A percentile compares a stretch with the other conserved stretches of the same genome.
Evolutionary conservation across 1,140 invertebrate genomes (phyloP).

Genomic region (Thaumetopoea pityocampa): DNA sequence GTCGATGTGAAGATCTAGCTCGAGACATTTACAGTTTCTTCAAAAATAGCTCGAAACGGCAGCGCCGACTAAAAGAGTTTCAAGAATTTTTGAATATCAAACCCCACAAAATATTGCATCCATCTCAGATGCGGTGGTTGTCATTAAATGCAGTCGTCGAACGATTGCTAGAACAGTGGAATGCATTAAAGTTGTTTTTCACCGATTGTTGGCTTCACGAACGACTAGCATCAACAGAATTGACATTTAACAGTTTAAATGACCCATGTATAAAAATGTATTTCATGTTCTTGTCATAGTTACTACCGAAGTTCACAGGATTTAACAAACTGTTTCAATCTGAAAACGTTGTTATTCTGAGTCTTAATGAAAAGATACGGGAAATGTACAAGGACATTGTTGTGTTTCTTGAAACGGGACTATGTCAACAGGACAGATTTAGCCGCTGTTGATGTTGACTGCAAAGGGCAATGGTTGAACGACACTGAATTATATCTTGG

Average conservation of each 20-base stretch:
- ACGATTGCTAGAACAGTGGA: conserved; percentile 8
- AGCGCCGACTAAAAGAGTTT: conserved; percentile 4
- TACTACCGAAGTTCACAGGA: conserved; percentile 3
- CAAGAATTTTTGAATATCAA: conserved; percentile 2
- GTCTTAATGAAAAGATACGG: background rate
- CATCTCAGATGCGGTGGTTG: conserved; percentile 35
- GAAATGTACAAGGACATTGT: background rate
- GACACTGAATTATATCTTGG: background rate
- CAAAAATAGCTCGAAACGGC: conserved; percentile 9
- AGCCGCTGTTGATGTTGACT: background rate
- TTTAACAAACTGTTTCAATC: conserved; percentile 9
- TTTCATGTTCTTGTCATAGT: conserved; percentile 1
- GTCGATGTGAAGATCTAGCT: conserved; percentile 11
- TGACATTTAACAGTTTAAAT: conserved; percentile 61
- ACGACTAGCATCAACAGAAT: conserved; percentile 16
- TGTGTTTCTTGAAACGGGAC: background rate
- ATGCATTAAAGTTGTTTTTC: conserved; percentile 11
- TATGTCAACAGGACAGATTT: conserved; percentile 1
- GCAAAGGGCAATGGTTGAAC: background rate
- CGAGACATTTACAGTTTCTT: conserved; percentile 11
- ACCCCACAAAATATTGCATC: conserved; percentile 14
- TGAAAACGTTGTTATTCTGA: background rate
- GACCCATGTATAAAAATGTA: conserved; percentile 16
- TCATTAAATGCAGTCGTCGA: conserved; percentile 8
- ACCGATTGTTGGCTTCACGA: background rate